phyloP scores from a whole-genome alignment of 2,797 vertebrate species.

The Gallirallus australis region DNA sequence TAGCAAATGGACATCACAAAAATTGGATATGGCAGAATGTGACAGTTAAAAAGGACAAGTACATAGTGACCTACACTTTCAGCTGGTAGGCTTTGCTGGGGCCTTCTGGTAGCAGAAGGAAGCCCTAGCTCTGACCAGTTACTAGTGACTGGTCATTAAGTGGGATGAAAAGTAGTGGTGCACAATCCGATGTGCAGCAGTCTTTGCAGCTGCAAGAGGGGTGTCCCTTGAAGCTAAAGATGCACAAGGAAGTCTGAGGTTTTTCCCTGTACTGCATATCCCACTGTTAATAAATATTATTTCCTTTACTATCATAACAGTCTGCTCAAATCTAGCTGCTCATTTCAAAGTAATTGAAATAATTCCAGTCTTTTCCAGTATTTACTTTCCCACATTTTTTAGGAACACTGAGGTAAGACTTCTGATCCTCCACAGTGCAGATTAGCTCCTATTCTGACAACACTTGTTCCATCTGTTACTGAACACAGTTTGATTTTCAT shows the following conservation, averaged over 20 bases:
- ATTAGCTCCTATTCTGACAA: neutral
- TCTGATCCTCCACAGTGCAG: neutral
- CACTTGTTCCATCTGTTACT: neutral
- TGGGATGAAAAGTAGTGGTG: neutral
- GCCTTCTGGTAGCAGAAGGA: neutral
- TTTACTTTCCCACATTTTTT: neutral
- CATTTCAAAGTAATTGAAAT: neutral
- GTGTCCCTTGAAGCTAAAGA: neutral
- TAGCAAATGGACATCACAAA: neutral
- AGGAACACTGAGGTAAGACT: neutral
- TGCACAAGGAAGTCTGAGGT: neutral
- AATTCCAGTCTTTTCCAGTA: neutral
- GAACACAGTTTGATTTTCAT: neutral
- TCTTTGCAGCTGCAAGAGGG: neutral
- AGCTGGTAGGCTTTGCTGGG: neutral
- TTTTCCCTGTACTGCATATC: neutral
- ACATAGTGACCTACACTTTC: neutral
- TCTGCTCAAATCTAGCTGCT: neutral
- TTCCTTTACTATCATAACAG: neutral
- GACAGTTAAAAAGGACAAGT: neutral
- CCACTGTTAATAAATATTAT: neutral
- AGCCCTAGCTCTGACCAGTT: neutral
- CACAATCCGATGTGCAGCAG: rapidly evolving
- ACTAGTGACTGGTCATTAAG: neutral
- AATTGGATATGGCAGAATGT: neutral